Evolutionary conservation across 2,797 vertebrate genomes (phyloP).

Genomic region (Varecia variegata): DNA sequence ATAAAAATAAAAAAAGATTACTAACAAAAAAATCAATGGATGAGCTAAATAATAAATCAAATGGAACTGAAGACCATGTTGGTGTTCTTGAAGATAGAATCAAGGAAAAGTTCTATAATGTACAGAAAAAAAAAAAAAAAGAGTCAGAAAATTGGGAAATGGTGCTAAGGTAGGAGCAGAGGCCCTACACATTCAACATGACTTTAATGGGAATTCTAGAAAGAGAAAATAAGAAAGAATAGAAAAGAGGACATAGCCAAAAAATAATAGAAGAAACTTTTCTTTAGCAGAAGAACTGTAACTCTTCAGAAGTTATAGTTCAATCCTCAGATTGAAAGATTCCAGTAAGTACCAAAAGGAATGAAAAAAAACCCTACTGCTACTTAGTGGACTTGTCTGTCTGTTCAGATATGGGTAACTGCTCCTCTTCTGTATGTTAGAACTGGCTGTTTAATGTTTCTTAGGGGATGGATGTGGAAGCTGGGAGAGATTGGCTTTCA

Average conservation of each 20-base stretch:
- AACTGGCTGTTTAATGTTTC: not conserved
- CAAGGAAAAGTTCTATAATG: not conserved
- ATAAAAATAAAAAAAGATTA: slow-evolving; percentile 2
- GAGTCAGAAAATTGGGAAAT: not conserved
- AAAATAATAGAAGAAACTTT: not conserved
- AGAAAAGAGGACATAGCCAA: not conserved
- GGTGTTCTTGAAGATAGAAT: not conserved
- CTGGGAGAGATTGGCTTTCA: not conserved
- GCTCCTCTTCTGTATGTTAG: not conserved
- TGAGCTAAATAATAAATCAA: not conserved
- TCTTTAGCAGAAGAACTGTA: not conserved
- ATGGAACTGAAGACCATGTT: not conserved
- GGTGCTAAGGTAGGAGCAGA: not conserved
- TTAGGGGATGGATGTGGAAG: not conserved
- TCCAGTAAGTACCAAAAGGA: not conserved
- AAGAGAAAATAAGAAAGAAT: not conserved
- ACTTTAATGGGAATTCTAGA: not conserved
- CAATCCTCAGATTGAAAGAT: not conserved
- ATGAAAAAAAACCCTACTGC: not conserved
- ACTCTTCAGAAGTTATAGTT: not conserved
- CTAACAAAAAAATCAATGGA: not conserved
- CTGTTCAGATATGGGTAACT: not conserved
- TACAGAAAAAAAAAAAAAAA: not conserved
- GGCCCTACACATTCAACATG: not conserved
- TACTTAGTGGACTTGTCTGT: not conserved